Evolutionary conservation across 2,888 invertebrate genomes (phyloP), one percentile per base, ranked within the genome.

Genomic region (Gymnosoma rotundatum): DNA sequence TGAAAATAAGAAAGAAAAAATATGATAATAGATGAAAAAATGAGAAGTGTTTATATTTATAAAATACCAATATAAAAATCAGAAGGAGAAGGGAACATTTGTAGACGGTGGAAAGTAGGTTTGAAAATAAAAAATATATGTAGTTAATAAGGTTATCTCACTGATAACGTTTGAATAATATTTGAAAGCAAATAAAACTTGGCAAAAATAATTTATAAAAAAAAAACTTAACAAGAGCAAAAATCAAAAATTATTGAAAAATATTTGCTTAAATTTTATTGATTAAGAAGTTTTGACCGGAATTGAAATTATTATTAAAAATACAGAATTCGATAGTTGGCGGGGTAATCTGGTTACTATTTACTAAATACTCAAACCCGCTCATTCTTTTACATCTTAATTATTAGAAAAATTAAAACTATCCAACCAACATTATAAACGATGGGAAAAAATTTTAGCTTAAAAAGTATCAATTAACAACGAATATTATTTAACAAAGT

Each of bases 131-230:
- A 21, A 18, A 60, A 48, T 14, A 36, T 4, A 54, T 20, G 42
- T 14, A 14, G 50, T 18, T 25, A n/a, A 50, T 8, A 50, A 60
- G 66, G 80, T 74, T 74, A 80, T 60, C 73, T 61, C 50, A 60
- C 1, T 58, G 50, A 64, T 67, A 80, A 69, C 3, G 12, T 54
- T 54, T 20, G 5, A 18, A 48, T 48, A 12, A 64, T 56, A 32
- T 50, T 36, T 1, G 8, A 69, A 48, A 48, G 5, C 18, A 20
- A 36, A 56, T 42, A 14, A 52, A 48, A 14, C 25, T 25, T 2
- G 8, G 2, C 25, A n/a, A 16, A 60, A 76, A 58, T 42, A n/a
- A 48, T 32, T n/a, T 12, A 16, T 48, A 52, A 4, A 10, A 66
- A 50, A n/a, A 10, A 48, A 42, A 21, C 25, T 32, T 32, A 6